Evolutionary conservation across 2,797 vertebrate species (phyloP).

Genomic region (Scolopax rusticola): DNA sequence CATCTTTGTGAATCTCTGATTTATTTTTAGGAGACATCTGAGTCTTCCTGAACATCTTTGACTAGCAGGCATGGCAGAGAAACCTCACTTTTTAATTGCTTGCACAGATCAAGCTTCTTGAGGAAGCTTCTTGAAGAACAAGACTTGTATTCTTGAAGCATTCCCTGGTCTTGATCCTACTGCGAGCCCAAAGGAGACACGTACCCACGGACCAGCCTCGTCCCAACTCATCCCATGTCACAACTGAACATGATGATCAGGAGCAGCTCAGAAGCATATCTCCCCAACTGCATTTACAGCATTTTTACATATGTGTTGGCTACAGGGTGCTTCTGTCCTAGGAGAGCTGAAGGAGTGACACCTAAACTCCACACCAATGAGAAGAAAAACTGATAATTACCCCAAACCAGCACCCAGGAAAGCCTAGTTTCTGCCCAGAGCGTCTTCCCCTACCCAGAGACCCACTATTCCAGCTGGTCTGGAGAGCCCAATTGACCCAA

Average conservation of each 20-base stretch:
- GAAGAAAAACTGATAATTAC: background rate
- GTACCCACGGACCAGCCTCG: accelerated
- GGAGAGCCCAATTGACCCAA: background rate
- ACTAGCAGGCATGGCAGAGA: background rate
- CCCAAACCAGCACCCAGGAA: background rate
- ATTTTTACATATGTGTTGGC: accelerated
- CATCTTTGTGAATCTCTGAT: background rate
- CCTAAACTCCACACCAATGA: background rate
- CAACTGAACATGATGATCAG: accelerated
- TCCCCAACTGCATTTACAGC: accelerated
- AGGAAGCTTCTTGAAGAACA: background rate
- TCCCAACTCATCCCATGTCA: background rate
- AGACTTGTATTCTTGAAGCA: background rate
- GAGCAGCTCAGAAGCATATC: accelerated
- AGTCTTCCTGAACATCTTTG: background rate
- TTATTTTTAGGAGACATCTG: background rate
- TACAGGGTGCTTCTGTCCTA: background rate
- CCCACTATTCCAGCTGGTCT: background rate
- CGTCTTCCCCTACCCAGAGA: background rate
- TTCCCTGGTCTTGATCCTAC: background rate
- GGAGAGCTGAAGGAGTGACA: background rate
- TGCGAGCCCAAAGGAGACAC: background rate
- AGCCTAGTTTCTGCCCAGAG: background rate
- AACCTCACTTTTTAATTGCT: background rate
- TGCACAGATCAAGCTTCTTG: background rate